phyloP scores from a whole-genome alignment of 2,888 invertebrate genomes.

The Sarcophaga variegata region DNA sequence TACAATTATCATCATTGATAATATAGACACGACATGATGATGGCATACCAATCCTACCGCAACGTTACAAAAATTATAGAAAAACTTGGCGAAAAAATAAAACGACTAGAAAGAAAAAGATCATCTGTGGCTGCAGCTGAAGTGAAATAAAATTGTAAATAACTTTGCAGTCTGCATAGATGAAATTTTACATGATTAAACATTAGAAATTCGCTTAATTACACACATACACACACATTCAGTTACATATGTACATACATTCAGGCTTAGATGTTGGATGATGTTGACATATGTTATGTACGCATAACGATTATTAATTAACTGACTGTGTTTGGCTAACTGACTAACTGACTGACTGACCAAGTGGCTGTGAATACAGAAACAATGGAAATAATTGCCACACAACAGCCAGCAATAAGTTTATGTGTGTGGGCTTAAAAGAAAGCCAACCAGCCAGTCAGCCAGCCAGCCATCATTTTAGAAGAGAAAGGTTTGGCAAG shows the following conservation, averaged over 20 bases:
- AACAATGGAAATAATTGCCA: conserved; percentile 57
- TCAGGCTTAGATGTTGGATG: too few relatives aligned
- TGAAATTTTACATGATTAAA: conserved; percentile 64
- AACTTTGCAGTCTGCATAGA: conserved; percentile 62
- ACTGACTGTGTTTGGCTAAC: neutral
- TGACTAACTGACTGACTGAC: neutral
- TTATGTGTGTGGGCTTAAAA: conserved; percentile 54
- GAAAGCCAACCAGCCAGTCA: too few relatives aligned
- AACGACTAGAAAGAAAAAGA: neutral
- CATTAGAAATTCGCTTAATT: conserved; percentile 72
- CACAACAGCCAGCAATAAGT: conserved; percentile 15
- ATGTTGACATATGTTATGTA: neutral
- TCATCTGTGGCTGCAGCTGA: neutral
- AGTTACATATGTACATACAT: conserved; percentile 2
- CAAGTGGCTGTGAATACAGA: conserved; percentile 10
- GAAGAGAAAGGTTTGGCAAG: conserved; percentile 29
- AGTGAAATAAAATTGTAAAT: conserved; percentile 44
- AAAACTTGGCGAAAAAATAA: conserved; percentile 7
- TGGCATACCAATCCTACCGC: conserved; percentile 66
- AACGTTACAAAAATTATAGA: conserved; percentile 38
- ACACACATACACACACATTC: neutral
- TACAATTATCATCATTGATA: conserved; percentile 45
- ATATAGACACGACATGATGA: conserved; percentile 51
- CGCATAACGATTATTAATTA: neutral
- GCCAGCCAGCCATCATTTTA: too few relatives aligned